Conservation (phyloP, 2,797 vertebrate species). For the Spea hammondii region DNA sequence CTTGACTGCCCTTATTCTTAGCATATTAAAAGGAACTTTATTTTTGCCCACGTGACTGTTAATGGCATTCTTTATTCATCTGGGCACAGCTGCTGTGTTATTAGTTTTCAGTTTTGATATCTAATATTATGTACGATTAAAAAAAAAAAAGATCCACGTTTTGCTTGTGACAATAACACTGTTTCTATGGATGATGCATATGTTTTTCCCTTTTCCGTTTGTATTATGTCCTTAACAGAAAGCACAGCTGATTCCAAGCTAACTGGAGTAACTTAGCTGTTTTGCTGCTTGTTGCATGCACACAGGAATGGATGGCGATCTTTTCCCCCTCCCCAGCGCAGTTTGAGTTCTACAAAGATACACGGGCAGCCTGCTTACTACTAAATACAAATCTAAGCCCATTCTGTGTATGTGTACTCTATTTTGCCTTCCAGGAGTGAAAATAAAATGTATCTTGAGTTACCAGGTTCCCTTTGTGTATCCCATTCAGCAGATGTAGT, state of each 20-base stretch:
- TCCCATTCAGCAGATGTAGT: too few species aligned
- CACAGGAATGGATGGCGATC: slow-evolving; percentile 85
- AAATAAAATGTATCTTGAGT: not conserved
- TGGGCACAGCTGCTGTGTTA: not conserved
- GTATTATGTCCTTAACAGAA: slow-evolving; percentile 79
- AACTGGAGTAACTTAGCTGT: slow-evolving; percentile 83
- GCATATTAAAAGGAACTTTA: not conserved
- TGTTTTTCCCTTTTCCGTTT: slow-evolving; percentile 68
- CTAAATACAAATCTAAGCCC: slow-evolving; percentile 73
- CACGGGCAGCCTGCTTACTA: slow-evolving; percentile 81
- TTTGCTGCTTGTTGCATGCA: slow-evolving; percentile 95
- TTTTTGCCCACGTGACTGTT: not conserved
- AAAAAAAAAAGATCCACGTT: not conserved
- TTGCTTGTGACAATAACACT: slow-evolving; percentile 59
- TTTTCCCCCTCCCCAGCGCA: slow-evolving; percentile 79
- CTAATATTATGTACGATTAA: slow-evolving; percentile 3
- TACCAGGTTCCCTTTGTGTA: too few species aligned
- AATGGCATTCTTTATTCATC: not conserved
- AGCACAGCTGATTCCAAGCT: slow-evolving; percentile 81
- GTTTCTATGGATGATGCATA: slow-evolving; percentile 68
- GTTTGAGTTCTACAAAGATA: slow-evolving; percentile 82
- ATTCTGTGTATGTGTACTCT: slow-evolving; percentile 50
- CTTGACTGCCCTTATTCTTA: too few species aligned
- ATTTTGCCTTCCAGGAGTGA: not conserved
- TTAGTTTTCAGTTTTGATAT: not conserved